Conservation (phyloP, 1,140 invertebrate species). For the Cherax destructor region DNA sequence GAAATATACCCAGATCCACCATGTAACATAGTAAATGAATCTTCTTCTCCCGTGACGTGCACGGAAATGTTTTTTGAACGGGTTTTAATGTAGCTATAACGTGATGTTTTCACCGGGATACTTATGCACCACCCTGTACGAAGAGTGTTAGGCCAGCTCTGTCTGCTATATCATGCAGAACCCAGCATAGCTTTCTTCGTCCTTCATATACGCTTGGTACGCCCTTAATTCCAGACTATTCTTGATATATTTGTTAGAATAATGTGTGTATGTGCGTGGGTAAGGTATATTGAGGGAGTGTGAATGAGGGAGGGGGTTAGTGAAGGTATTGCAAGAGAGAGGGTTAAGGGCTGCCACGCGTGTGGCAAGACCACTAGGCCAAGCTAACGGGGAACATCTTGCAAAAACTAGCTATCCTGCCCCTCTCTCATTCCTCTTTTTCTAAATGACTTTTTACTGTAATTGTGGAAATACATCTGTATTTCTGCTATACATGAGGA, state of each 20-base stretch:
- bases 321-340: conserved; percentile 19
- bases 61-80: neutral
- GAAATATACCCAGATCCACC: too few species aligned
- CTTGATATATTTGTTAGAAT: neutral
- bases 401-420: conserved; percentile 67
- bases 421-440: conserved; percentile 45
- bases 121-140: conserved; percentile 61
- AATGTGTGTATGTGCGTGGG: neutral
- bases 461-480: neutral
- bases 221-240: neutral
- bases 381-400: conserved; percentile 69
- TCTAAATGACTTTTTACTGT: conserved; percentile 5
- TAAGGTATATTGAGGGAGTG: neutral
- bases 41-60: too few species aligned
- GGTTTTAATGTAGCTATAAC: conserved; percentile 8
- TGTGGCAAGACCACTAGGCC: conserved; percentile 67
- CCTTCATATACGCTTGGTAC: neutral
- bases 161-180: conserved; percentile 67
- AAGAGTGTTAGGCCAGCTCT: conserved; percentile 63
- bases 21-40: too few species aligned
- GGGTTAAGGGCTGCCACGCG: conserved; percentile 33
- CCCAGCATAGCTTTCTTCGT: neutral
- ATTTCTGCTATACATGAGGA: neutral
- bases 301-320: neutral
- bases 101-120: neutral